phyloP scores from a whole-genome alignment of 2,113 vertebrate genomes.

The Herpailurus yagouaroundi region DNA sequence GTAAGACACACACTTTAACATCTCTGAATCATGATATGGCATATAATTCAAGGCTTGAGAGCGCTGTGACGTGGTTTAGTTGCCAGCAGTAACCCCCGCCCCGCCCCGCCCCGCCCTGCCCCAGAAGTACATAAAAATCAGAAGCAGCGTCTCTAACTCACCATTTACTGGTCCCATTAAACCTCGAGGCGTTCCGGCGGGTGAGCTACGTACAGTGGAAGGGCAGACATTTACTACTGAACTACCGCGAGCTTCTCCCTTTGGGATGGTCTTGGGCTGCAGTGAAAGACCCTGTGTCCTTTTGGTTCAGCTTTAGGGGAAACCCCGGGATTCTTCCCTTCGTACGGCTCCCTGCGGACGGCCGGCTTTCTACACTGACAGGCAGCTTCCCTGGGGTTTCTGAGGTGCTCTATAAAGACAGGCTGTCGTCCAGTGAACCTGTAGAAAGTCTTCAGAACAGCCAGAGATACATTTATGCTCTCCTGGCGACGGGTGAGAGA shows the following conservation, averaged over 20 bases:
- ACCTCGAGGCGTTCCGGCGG: not conserved
- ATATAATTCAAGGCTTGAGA: not conserved
- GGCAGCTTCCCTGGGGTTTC: not conserved
- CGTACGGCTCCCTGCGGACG: not conserved
- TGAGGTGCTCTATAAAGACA: not conserved
- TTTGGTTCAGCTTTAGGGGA: not conserved
- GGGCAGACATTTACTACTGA: not conserved
- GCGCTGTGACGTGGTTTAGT: not conserved
- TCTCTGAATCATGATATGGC: not conserved
- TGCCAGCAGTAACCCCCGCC: not conserved
- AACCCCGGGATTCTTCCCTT: not conserved
- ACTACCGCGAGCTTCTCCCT: not conserved
- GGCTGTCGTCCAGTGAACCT: not conserved
- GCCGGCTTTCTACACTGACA: not conserved
- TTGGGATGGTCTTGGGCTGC: not conserved
- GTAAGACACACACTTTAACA: not conserved
- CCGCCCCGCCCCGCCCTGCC: fast-evolving
- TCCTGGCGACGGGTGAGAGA: not conserved
- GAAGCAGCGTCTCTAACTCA: not conserved
- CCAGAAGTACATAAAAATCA: not conserved
- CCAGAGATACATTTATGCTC: not conserved
- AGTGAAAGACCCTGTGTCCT: not conserved
- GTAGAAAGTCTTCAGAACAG: not conserved
- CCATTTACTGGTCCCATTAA: not conserved
- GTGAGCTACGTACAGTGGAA: fast-evolving